These are phyloP conservation scores for Nomia melanderi DNA, from an alignment of 1,140 invertebrate species.

Conservation along the genomic window DNA sequence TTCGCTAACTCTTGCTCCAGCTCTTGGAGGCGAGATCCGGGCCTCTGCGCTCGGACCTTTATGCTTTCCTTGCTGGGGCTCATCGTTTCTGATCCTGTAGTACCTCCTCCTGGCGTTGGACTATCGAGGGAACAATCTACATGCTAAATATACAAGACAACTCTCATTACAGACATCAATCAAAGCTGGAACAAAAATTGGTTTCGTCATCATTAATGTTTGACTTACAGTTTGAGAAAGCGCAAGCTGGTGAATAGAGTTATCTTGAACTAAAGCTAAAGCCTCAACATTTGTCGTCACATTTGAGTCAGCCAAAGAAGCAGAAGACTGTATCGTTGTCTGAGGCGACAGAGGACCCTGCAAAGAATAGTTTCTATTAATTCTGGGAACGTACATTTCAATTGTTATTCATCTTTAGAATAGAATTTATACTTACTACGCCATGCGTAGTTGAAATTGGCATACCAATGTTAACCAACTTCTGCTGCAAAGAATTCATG, in stretches of 20 bases:
- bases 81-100: slow-evolving; percentile 69
- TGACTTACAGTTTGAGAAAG: slow-evolving; percentile 61
- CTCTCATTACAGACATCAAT: too few species aligned
- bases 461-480: slow-evolving; percentile 82
- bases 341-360: slow-evolving; percentile 81
- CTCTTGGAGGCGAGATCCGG: slow-evolving; percentile 76
- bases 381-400: not conserved
- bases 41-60: slow-evolving; percentile 70
- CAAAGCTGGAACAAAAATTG: too few species aligned
- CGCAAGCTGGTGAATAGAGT: slow-evolving; percentile 40
- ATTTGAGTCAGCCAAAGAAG: slow-evolving; percentile 46
- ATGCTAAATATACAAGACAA: slow-evolving; percentile 56
- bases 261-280: slow-evolving; percentile 44
- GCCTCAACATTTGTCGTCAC: slow-evolving; percentile 23
- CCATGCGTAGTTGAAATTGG: slow-evolving; percentile 69
- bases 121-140: slow-evolving; percentile 70
- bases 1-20: slow-evolving; percentile 78
- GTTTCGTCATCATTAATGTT: not conserved
- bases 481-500: slow-evolving; percentile 83
- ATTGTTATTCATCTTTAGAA: not conserved
- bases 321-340: slow-evolving; percentile 76
- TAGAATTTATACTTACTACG: slow-evolving; percentile 66
- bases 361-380: slow-evolving; percentile 32
- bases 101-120: slow-evolving; percentile 66
- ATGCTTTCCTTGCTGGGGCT: slow-evolving; percentile 77